Conservation (phyloP, 2,888 invertebrate species). For the Lasioglossum marginatum region DNA sequence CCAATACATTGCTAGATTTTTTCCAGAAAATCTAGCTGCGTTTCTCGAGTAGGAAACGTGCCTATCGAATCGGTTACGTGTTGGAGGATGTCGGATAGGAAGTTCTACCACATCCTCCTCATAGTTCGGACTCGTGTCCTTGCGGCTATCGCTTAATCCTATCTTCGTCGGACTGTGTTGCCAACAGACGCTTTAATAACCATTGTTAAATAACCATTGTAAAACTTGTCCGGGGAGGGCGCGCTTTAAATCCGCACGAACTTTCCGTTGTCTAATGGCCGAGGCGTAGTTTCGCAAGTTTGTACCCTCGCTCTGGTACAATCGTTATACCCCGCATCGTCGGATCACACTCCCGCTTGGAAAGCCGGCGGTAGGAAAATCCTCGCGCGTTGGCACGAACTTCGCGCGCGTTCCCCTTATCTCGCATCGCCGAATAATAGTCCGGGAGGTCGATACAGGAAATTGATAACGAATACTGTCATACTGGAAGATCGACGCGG, state of each 20-base stretch:
- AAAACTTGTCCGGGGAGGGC: neutral
- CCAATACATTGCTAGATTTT: too few relatives aligned
- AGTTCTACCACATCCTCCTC: neutral
- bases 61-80: neutral
- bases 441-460: constrained; percentile 38
- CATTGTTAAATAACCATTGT: neutral
- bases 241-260: neutral
- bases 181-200: neutral
- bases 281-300: neutral
- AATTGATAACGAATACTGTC: constrained; percentile 78
- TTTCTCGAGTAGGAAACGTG: neutral
- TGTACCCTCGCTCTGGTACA: neutral
- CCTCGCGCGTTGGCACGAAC: neutral
- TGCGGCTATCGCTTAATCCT: neutral
- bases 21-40: neutral
- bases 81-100: neutral
- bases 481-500: constrained; percentile 77
- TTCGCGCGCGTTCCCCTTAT: constrained; percentile 5
- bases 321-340: constrained; percentile 3
- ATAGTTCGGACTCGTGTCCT: neutral
- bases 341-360: neutral
- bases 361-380: neutral
- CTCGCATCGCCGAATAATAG: constrained; percentile 8
- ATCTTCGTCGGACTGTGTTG: neutral
- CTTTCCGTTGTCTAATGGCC: neutral